phyloP scores from a whole-genome alignment of 2,888 invertebrate genomes.

The Ichneumoninae sp. region DNA sequence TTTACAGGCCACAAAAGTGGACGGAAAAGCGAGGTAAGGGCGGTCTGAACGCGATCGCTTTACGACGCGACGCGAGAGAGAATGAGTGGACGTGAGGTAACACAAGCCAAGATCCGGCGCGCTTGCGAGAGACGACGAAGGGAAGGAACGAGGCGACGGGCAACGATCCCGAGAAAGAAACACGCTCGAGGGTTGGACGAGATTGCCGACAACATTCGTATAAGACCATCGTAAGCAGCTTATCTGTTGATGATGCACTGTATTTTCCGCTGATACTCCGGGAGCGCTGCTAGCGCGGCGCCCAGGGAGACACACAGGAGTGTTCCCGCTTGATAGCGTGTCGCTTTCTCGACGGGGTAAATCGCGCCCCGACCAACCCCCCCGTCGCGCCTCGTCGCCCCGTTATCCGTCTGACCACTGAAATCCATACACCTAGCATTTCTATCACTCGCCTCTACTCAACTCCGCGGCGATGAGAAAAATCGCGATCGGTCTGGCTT shows the following conservation, averaged over 20 bases:
- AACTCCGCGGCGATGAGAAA: constrained; percentile 12
- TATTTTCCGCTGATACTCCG: constrained; percentile 77
- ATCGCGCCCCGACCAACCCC: constrained; percentile 7
- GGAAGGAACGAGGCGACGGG: constrained; percentile 31
- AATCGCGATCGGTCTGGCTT: constrained; percentile 24
- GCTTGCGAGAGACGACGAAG: constrained; percentile 9
- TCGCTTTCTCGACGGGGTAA: constrained; percentile 73
- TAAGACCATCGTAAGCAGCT: constrained; percentile 80
- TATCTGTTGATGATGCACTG: constrained; percentile 82
- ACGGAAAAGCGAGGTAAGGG: not conserved
- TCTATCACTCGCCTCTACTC: constrained; percentile 34
- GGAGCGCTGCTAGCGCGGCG: constrained; percentile 33
- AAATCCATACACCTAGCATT: constrained; percentile 52
- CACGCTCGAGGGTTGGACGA: constrained; percentile 63
- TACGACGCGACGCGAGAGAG: constrained; percentile 12
- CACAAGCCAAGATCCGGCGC: not conserved
- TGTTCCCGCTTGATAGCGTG: constrained; percentile 81
- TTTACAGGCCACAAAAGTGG: constrained; percentile 21
- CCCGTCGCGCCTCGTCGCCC: not conserved
- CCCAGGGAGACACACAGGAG: constrained; percentile 71
- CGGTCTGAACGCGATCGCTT: constrained; percentile 6
- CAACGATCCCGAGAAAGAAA: constrained; percentile 55
- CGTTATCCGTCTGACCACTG: constrained; percentile 63
- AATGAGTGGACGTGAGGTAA: constrained; percentile 28
- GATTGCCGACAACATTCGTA: constrained; percentile 75